phyloP scores from a whole-genome alignment of 1,140 invertebrate genomes.

The Dinoponera quadriceps region DNA sequence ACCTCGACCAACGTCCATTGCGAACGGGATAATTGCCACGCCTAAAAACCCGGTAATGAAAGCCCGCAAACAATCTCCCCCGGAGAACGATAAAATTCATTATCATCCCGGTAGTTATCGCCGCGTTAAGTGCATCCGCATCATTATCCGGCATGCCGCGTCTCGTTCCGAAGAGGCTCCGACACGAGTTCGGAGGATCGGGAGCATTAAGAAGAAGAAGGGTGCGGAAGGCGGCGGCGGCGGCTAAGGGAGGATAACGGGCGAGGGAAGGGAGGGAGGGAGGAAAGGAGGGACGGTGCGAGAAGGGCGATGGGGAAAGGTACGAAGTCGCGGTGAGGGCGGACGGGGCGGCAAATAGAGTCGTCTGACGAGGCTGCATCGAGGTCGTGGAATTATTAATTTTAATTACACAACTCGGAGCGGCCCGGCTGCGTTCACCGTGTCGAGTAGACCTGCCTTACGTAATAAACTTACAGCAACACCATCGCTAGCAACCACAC shows the following conservation, averaged over 20 bases:
- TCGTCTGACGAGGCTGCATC: conserved; percentile 73
- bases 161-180: conserved; percentile 57
- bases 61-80: conserved; percentile 43
- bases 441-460: conserved; percentile 70
- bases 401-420: conserved; percentile 75
- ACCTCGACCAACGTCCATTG: conserved; percentile 16
- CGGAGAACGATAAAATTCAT: conserved; percentile 52
- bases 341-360: conserved; percentile 66
- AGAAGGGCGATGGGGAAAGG: conserved; percentile 13
- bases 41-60: conserved; percentile 38
- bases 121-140: conserved; percentile 54
- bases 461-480: conserved; percentile 75
- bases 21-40: conserved; percentile 45
- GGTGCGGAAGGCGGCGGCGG: neutral
- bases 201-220: conserved; percentile 59
- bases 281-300: conserved; percentile 2
- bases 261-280: neutral
- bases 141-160: conserved; percentile 61
- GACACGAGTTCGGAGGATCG: conserved; percentile 54
- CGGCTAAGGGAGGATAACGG: neutral
- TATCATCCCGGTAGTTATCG: conserved; percentile 50
- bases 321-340: conserved; percentile 45
- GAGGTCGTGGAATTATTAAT: conserved; percentile 75
- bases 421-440: conserved; percentile 66
- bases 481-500: conserved; percentile 68